Evolutionary conservation across 2,888 invertebrate species (phyloP).

Genomic region (Auanema freiburgensis): DNA sequence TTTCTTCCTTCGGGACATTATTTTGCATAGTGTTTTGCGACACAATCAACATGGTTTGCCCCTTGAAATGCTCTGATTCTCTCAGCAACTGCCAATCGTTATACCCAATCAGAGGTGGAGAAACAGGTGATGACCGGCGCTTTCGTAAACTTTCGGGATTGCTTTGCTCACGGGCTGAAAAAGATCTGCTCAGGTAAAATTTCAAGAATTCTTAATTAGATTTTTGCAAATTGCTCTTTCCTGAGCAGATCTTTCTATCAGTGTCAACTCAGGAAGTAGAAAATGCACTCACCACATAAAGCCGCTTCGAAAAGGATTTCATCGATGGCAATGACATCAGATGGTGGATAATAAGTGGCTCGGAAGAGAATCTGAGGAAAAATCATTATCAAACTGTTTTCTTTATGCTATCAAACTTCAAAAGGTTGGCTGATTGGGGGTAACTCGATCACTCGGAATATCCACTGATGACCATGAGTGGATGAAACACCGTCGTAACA

Average conservation of each 20-base stretch:
- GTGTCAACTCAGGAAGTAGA: not conserved
- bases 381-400: not conserved
- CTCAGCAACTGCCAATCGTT: slow-evolving; percentile 39
- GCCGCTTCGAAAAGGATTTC: slow-evolving; percentile 55
- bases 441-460: slow-evolving; percentile 49
- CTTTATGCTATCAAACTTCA: slow-evolving; percentile 30
- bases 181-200: slow-evolving; percentile 5
- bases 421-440: slow-evolving; percentile 59
- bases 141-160: slow-evolving; percentile 9
- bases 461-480: slow-evolving; percentile 57
- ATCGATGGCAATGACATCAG: slow-evolving; percentile 56
- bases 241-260: slow-evolving; percentile 2
- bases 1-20: not conserved
- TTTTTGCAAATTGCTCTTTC: not conserved
- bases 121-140: slow-evolving; percentile 6
- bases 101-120: slow-evolving; percentile 30
- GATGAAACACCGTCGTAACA: slow-evolving; percentile 55
- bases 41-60: slow-evolving; percentile 47
- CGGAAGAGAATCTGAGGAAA: slow-evolving; percentile 51
- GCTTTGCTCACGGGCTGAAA: not conserved
- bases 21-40: slow-evolving; percentile 23
- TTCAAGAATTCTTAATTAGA: not conserved
- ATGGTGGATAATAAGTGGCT: slow-evolving; percentile 50
- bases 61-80: slow-evolving; percentile 33
- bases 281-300: slow-evolving; percentile 49